Conservation (phyloP, 2,888 invertebrate genomes). For the Ecdyonurus torrentis region DNA sequence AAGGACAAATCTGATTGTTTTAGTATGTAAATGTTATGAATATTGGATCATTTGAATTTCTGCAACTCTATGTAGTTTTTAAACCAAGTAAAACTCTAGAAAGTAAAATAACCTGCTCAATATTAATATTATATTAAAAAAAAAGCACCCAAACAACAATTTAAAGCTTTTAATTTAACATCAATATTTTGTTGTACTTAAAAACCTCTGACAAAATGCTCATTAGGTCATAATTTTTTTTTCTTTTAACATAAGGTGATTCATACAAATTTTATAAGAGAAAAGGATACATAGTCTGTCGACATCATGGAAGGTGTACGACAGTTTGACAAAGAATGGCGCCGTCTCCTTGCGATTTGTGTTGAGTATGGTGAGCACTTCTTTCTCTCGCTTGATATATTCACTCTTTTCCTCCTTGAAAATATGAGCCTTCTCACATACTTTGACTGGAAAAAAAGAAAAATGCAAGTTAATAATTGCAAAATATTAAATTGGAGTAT, state of each 20-base stretch:
- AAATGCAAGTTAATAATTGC: too few relatives aligned
- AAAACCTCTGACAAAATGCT: background rate
- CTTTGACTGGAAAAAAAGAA: slow-evolving; percentile 74
- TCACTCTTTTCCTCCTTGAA: slow-evolving; percentile 83
- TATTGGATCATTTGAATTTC: too few relatives aligned
- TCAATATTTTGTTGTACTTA: background rate
- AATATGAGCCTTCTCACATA: slow-evolving; percentile 90
- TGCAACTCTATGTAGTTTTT: too few relatives aligned
- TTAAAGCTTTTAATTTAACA: background rate
- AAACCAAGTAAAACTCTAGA: too few relatives aligned
- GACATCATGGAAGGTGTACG: slow-evolving; percentile 91
- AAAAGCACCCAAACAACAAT: too few relatives aligned
- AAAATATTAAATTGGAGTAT: too few relatives aligned
- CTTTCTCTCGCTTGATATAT: slow-evolving; percentile 87
- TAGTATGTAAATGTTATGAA: too few relatives aligned
- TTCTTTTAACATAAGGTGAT: background rate
- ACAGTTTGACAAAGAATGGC: slow-evolving; percentile 84
- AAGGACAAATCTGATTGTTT: too few relatives aligned
- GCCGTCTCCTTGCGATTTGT: slow-evolving; percentile 35
- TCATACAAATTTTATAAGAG: background rate
- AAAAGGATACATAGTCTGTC: slow-evolving; percentile 56
- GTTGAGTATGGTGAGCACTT: slow-evolving; percentile 73
- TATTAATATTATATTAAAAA: too few relatives aligned
- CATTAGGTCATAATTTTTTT: background rate
- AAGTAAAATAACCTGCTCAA: too few relatives aligned